Evolutionary conservation across 2,113 vertebrate genomes (phyloP).

Genomic region (Scartelaos histophorus): DNA sequence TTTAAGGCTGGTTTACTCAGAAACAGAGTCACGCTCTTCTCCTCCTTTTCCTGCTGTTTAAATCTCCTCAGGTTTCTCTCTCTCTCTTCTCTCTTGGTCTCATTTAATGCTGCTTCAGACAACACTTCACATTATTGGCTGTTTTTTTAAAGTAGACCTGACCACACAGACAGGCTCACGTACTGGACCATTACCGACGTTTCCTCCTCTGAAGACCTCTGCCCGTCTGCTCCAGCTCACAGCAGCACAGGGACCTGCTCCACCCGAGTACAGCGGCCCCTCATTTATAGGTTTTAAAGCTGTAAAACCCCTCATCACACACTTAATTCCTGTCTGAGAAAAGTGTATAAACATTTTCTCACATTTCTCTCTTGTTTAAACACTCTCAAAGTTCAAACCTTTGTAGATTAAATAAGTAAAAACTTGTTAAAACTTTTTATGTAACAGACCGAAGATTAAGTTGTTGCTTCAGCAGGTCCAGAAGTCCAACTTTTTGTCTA

Average conservation of each 20-base stretch:
- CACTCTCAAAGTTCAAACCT: too few relatives aligned
- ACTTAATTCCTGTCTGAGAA: too few relatives aligned
- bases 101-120: slow-evolving; percentile 23
- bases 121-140: slow-evolving; percentile 11
- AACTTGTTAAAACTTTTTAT: too few relatives aligned
- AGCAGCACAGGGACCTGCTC: neutral
- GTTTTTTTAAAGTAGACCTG: slow-evolving; percentile 11
- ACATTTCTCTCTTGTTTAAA: too few relatives aligned
- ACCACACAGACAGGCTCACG: slow-evolving; percentile 2
- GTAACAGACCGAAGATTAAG: too few relatives aligned
- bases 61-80: slow-evolving; percentile 16
- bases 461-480: too few relatives aligned
- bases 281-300: too few relatives aligned
- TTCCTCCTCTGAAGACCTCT: neutral
- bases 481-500: too few relatives aligned
- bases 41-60: slow-evolving; percentile 11
- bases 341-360: too few relatives aligned
- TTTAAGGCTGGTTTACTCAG: slow-evolving; percentile 5
- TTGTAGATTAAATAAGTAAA: too few relatives aligned
- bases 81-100: neutral
- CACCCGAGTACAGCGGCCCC: too few relatives aligned
- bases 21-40: neutral
- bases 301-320: too few relatives aligned
- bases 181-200: neutral
- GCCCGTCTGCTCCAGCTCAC: neutral